These are phyloP conservation scores for Solea solea DNA, from an alignment of 2,113 vertebrate genomes.

Conservation along the genomic window DNA sequence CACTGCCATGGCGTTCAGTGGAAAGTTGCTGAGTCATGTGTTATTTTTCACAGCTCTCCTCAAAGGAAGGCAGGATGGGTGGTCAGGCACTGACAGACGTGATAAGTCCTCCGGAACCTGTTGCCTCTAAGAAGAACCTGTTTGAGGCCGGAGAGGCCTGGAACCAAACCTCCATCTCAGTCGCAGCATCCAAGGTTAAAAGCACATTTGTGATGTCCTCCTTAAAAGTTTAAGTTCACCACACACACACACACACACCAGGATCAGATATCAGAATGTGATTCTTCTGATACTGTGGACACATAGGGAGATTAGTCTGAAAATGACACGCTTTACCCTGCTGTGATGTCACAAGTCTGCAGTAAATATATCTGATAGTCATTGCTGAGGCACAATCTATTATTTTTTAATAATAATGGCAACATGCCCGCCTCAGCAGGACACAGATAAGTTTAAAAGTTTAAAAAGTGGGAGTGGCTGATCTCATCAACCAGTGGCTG, in stretches of 20 bases:
- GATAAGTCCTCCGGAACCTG: constrained; percentile 79
- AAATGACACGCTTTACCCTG: no score
- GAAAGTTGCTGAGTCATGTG: not conserved
- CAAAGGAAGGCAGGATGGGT: constrained; percentile 76
- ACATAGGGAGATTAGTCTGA: no score
- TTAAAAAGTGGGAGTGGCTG: constrained; percentile 76
- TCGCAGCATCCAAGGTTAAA: constrained; percentile 79
- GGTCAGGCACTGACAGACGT: constrained; percentile 82
- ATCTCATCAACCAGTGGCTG: constrained; percentile 83
- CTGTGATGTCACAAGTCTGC: no score
- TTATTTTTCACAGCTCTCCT: constrained; percentile 68
- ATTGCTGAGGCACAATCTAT: no score
- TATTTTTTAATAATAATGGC: no score
- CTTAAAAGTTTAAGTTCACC: no score
- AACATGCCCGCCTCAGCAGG: constrained; percentile 67
- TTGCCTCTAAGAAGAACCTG: constrained; percentile 88
- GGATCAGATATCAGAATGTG: not conserved
- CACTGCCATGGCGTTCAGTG: not conserved
- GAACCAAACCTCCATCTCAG: constrained; percentile 70
- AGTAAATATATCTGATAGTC: no score
- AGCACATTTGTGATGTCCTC: no score
- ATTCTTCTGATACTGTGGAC: not conserved
- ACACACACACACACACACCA: no score
- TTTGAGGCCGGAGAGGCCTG: constrained; percentile 91
- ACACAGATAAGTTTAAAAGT: constrained; percentile 78